Evolutionary conservation across 2,888 invertebrate species (phyloP).

Genomic region (Ptychoptera contaminata): DNA sequence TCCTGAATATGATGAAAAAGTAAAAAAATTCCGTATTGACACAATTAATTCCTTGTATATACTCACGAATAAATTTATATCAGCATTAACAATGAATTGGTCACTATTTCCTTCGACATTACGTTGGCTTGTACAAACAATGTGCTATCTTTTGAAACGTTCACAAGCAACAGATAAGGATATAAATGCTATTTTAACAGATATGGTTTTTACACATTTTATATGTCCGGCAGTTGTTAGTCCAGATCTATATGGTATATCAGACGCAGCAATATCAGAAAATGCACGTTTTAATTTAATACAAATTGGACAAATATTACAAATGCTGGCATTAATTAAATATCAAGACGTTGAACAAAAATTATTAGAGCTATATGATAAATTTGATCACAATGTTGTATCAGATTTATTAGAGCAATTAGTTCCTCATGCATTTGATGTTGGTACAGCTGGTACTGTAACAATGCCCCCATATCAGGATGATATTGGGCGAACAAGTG

Average conservation of each 20-base stretch:
- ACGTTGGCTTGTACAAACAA: constrained; percentile 80
- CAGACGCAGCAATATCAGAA: constrained; percentile 81
- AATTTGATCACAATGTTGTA: constrained; percentile 66
- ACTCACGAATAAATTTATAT: constrained; percentile 66
- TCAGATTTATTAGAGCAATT: constrained; percentile 62
- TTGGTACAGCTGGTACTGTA: constrained; percentile 20
- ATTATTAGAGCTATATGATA: constrained; percentile 57
- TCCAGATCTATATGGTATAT: constrained; percentile 89
- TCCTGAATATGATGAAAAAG: constrained; percentile 52
- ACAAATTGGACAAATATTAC: constrained; percentile 85
- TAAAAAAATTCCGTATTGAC: constrained; percentile 64
- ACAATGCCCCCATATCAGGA: constrained; percentile 31
- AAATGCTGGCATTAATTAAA: constrained; percentile 74
- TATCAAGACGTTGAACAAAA: constrained; percentile 65
- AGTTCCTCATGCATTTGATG: constrained; percentile 27
- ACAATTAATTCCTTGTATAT: constrained; percentile 63
- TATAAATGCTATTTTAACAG: constrained; percentile 60
- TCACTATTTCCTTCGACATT: constrained; percentile 80
- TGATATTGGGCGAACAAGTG: constrained; percentile 45
- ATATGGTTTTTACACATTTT: constrained; percentile 83
- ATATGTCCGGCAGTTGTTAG: constrained; percentile 94
- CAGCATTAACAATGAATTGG: constrained; percentile 68
- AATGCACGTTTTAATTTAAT: constrained; percentile 79
- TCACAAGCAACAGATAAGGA: constrained; percentile 26
- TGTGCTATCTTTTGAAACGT: constrained; percentile 51